phyloP scores from a whole-genome alignment of 2,113 vertebrate species.

The Rhombomys opimus region DNA sequence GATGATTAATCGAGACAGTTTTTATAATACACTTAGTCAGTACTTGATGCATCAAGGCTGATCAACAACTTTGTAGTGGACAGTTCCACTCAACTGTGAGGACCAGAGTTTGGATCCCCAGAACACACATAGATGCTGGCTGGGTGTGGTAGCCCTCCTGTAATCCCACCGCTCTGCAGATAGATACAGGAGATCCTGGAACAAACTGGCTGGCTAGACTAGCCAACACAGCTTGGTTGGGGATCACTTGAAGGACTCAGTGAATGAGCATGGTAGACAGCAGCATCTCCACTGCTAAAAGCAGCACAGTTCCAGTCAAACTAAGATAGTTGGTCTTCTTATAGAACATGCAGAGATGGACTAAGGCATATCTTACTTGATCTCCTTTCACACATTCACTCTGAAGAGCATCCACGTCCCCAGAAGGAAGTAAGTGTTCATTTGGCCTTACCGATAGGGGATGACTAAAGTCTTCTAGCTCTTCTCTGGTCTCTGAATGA shows the following conservation, averaged over 20 bases:
- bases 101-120: not conserved
- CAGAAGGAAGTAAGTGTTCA: not conserved
- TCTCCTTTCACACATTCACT: not conserved
- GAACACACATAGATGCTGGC: not conserved
- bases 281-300: not conserved
- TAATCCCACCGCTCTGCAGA: not conserved
- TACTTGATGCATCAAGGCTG: not conserved
- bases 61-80: not conserved
- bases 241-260: not conserved
- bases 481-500: not conserved
- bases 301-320: not conserved
- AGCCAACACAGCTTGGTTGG: not conserved
- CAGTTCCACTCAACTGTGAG: not conserved
- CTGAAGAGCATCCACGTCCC: not conserved
- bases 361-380: not conserved
- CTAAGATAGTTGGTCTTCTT: not conserved
- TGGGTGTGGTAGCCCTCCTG: not conserved
- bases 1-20: not conserved
- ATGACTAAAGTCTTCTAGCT: not conserved
- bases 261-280: not conserved
- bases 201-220: not conserved
- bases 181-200: not conserved
- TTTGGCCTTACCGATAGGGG: not conserved
- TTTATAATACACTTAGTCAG: not conserved
- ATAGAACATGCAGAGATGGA: not conserved